Evolutionary conservation across 2,888 invertebrate genomes (phyloP).

Genomic region (Aplocera efformata): DNA sequence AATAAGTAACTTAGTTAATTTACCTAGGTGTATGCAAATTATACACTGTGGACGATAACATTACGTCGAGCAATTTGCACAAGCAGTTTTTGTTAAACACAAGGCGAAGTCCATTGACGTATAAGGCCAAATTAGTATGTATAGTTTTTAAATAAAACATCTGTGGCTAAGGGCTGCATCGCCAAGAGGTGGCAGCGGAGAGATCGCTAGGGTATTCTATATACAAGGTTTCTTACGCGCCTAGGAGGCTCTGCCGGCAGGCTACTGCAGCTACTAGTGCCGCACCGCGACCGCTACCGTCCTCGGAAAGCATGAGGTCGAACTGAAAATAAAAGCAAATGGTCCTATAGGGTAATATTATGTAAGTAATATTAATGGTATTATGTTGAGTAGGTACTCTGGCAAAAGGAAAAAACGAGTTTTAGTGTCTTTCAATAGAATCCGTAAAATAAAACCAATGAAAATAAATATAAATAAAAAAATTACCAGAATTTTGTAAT

Average conservation of each 20-base stretch:
- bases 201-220: constrained; percentile 29
- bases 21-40: constrained; percentile 7
- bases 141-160: constrained; percentile 18
- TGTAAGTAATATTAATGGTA: no score
- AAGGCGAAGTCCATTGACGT: constrained; percentile 9
- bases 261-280: constrained; percentile 98
- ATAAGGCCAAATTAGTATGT: constrained; percentile 13
- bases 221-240: constrained; percentile 33
- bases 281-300: constrained; percentile 97
- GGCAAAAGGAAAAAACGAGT: no score
- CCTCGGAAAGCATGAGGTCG: constrained; percentile 96
- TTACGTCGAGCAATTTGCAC: constrained; percentile 1
- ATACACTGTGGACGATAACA: constrained; percentile 3
- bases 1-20: constrained; percentile 4
- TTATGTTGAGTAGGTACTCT: no score
- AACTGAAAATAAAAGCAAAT: constrained; percentile 81
- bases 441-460: no score
- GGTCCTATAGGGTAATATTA: no score
- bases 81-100: constrained; percentile 15
- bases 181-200: constrained; percentile 28
- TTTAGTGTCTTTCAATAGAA: no score
- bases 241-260: constrained; percentile 75
- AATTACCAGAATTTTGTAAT: no score
- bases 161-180: constrained; percentile 30
- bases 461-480: no score